These are phyloP conservation scores for Drosophila willistoni DNA, from an alignment of 1,140 invertebrate species.

Conservation along the genomic window DNA sequence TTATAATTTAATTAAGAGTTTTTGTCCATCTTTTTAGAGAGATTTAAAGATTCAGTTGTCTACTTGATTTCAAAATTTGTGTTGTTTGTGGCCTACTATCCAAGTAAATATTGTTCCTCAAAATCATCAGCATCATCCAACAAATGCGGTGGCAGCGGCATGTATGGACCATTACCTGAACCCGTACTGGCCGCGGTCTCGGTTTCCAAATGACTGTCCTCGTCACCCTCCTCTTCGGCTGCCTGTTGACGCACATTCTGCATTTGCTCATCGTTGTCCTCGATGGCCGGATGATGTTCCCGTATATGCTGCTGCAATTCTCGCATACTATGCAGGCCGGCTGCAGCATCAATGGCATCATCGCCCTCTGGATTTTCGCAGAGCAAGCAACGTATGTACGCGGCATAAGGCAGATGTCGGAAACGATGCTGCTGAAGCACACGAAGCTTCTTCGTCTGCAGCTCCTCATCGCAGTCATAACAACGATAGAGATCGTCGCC, in stretches of 20 bases:
- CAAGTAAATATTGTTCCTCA: slow-evolving; percentile 68
- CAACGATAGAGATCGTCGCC: slow-evolving; percentile 61
- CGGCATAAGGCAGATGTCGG: slow-evolving; percentile 67
- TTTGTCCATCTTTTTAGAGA: slow-evolving; percentile 10
- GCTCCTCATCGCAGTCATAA: slow-evolving; percentile 64
- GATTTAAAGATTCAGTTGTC: slow-evolving; percentile 24
- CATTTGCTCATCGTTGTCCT: slow-evolving; percentile 32
- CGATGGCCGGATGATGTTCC: slow-evolving; percentile 34
- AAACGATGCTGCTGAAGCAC: slow-evolving; percentile 69
- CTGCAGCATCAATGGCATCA: slow-evolving; percentile 17
- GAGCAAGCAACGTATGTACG: slow-evolving; percentile 65
- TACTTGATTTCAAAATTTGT: slow-evolving; percentile 30
- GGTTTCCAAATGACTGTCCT: slow-evolving; percentile 16
- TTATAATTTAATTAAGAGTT: slow-evolving; percentile 10
- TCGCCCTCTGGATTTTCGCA: slow-evolving; percentile 39
- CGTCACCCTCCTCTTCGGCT: slow-evolving; percentile 39
- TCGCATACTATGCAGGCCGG: slow-evolving; percentile 47
- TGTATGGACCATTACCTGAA: slow-evolving; percentile 46
- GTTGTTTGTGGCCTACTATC: slow-evolving; percentile 34
- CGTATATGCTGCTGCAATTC: slow-evolving; percentile 66
- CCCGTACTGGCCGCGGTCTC: background rate
- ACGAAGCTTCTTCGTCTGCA: slow-evolving; percentile 57
- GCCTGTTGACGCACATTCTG: slow-evolving; percentile 36
- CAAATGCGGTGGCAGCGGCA: slow-evolving; percentile 68
- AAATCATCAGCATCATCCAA: slow-evolving; percentile 58